Evolutionary conservation across 2,113 vertebrate species (phyloP), one percentile per base, ranked within the genome.

Genomic region (Leucopsar rothschildi): DNA sequence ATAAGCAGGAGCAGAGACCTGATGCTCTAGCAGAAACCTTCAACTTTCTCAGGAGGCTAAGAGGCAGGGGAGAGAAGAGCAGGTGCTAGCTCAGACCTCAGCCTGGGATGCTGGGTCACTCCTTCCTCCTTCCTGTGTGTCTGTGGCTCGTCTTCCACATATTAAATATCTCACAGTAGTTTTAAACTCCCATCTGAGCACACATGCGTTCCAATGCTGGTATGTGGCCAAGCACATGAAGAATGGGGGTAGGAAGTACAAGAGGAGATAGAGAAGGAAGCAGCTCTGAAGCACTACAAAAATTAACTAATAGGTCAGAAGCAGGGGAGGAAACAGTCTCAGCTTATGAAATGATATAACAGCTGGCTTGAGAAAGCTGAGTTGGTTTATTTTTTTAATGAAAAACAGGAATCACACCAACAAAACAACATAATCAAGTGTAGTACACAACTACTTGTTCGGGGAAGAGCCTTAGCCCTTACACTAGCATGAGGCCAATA

Each of bases 171-270:
- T 93, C 85, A 45, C 6, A 79, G 72, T 42, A 73, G 66, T 80
- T 82, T 84, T 77, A 75, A 94, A 92, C 57, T 93, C 92, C 31
- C 80, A 75, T 60, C 72, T 79, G 82, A 90, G 71, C 39, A 77
- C 55, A 80, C 33, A 82, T 50, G 55, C 13, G 0, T 93, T 72
- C 57, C 22, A 1, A 27, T 50, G 57, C 15, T 91, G 89, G 75
- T 78, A 82, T 37, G 70, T 50, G 82, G 89, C 86, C 93, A 95
- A 93, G 75, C 55, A 68, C 10, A 81, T 39, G 53, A 88, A 86
- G 90, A 88, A 96, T 10, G 15, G 44, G 39, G 27, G 39, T 65
- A 91, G 78, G 92, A 88, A 81, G 93, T 88, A 90, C 90, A 94
- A 90, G 59, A 93, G 82, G 44, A 93, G 82, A 90, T 42, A 77